phyloP scores from a whole-genome alignment of 1,140 invertebrate genomes.

The Melanaphis sacchari region DNA sequence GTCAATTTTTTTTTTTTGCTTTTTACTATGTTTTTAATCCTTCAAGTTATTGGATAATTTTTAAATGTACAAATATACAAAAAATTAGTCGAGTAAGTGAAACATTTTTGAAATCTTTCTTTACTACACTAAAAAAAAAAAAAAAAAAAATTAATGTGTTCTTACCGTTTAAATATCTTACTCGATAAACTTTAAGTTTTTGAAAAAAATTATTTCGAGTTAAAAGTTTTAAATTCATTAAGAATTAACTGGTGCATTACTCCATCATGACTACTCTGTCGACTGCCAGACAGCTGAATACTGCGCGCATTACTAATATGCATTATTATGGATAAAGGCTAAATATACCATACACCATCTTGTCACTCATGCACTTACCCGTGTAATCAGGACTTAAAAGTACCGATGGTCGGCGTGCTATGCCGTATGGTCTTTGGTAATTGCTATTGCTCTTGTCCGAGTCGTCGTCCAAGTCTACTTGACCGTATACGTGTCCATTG shows the following conservation, averaged over 20 bases:
- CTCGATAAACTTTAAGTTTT: background rate
- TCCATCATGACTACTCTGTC: too few relatives aligned
- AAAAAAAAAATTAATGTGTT: background rate
- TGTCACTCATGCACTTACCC: constrained; percentile 55
- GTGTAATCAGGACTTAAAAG: constrained; percentile 61
- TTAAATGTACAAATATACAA: background rate
- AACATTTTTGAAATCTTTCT: too few relatives aligned
- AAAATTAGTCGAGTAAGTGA: background rate
- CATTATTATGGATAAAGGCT: background rate
- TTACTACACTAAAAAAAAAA: background rate
- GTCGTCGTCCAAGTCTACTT: constrained; percentile 66
- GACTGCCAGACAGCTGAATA: background rate
- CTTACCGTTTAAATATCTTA: background rate
- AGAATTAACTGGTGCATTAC: background rate
- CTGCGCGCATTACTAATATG: background rate
- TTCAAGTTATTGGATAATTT: background rate
- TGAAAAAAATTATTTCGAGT: background rate
- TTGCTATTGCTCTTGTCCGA: constrained; percentile 63
- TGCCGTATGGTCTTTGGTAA: constrained; percentile 25
- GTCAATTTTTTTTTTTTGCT: background rate
- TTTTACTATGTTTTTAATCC: too few relatives aligned
- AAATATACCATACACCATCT: background rate
- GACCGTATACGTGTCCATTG: constrained; percentile 68
- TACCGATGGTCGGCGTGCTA: background rate
- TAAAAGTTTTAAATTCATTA: background rate